These are phyloP conservation scores for Argyresthia albistria DNA, from an alignment of 2,888 invertebrate genomes.

Conservation along the genomic window DNA sequence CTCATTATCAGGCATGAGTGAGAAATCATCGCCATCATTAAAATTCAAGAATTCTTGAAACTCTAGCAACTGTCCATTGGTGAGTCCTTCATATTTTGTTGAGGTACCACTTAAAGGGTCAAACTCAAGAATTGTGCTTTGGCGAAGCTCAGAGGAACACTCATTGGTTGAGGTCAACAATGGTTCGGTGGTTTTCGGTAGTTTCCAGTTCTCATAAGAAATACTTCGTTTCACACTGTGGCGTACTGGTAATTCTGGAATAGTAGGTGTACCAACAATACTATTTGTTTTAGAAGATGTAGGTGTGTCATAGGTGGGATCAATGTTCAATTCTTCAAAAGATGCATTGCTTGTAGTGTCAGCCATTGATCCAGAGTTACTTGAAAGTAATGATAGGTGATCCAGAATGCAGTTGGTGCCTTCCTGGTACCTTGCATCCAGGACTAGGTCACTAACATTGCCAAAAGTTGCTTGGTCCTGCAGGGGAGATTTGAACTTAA, in stretches of 20 bases:
- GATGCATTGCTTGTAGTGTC: slow-evolving; percentile 49
- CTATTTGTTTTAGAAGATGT: slow-evolving; percentile 43
- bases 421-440: slow-evolving; percentile 37
- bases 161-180: slow-evolving; percentile 12
- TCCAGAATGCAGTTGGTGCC: slow-evolving; percentile 31
- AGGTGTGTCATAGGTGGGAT: slow-evolving; percentile 52
- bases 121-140: slow-evolving; percentile 81
- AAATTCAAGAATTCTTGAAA: slow-evolving; percentile 78
- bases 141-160: slow-evolving; percentile 35
- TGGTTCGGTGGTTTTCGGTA: slow-evolving; percentile 23
- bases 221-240: slow-evolving; percentile 31
- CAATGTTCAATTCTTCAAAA: slow-evolving; percentile 32
- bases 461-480: slow-evolving; percentile 15
- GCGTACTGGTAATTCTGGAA: slow-evolving; percentile 44
- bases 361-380: slow-evolving; percentile 46
- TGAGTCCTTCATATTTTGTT: slow-evolving; percentile 52
- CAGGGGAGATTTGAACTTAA: slow-evolving; percentile 76
- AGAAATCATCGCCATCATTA: slow-evolving; percentile 51
- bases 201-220: slow-evolving; percentile 52
- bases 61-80: slow-evolving; percentile 75
- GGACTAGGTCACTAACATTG: slow-evolving; percentile 19
- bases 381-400: slow-evolving; percentile 48
- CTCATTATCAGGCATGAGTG: slow-evolving; percentile 44
- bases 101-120: slow-evolving; percentile 70
- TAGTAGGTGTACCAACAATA: slow-evolving; percentile 31